phyloP scores from a whole-genome alignment of 23 tunicate genomes.

The Styela clava region DNA sequence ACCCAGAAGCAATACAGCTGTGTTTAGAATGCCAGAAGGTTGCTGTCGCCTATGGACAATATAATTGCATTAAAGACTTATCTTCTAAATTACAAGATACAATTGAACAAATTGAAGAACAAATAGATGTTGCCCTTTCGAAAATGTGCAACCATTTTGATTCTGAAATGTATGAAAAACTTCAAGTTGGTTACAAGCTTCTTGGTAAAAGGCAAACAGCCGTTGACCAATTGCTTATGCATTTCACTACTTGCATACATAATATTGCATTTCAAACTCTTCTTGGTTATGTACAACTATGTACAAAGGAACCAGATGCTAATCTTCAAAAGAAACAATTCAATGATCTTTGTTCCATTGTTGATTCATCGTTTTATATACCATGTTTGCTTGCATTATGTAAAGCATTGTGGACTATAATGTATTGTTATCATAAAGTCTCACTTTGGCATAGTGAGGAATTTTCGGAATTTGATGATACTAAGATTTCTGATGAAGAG shows the following conservation, averaged over 20 bases:
- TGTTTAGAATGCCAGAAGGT: constrained; percentile 80
- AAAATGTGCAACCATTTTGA: constrained; percentile 61
- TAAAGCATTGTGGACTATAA: constrained; percentile 60
- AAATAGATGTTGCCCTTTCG: constrained; percentile 80
- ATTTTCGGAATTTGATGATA: constrained; percentile 21
- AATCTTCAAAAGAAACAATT: constrained; percentile 59
- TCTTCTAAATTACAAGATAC: constrained; percentile 89
- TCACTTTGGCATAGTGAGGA: constrained; percentile 52
- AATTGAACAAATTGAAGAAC: constrained; percentile 79
- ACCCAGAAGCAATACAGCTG: constrained; percentile 81
- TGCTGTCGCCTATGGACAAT: constrained; percentile 66
- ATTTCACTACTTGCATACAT: constrained; percentile 80
- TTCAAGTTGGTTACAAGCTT: constrained; percentile 60
- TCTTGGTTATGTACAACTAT: constrained; percentile 37
- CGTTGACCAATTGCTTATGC: constrained; percentile 83
- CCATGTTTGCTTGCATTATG: constrained; percentile 73
- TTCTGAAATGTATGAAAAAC: constrained; percentile 40
- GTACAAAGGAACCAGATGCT: neutral
- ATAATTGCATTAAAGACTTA: constrained; percentile 85
- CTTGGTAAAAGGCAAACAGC: constrained; percentile 85
- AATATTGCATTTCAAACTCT: constrained; percentile 76
- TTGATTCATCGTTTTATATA: constrained; percentile 37
- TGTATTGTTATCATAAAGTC: constrained; percentile 69
- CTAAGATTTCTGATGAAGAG: constrained; percentile 9
- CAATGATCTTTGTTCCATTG: constrained; percentile 50